A percentile compares a stretch with the other conserved stretches of the same genome.
Conservation (phyloP, 2,888 invertebrate species). For the Drosophila melanocephala region DNA sequence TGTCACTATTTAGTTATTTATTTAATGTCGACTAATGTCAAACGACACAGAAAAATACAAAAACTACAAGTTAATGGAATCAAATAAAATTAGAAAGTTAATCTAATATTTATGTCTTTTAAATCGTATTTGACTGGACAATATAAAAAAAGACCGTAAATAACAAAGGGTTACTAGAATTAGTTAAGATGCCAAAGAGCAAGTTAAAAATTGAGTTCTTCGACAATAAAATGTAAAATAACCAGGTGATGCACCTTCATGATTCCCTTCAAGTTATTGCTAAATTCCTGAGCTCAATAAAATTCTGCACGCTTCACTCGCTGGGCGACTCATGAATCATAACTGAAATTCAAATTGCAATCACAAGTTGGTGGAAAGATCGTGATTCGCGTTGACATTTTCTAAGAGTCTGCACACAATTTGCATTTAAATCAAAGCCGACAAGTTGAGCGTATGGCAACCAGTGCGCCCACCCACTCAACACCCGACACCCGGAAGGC, state of each 20-base stretch:
- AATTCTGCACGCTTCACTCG: constrained; percentile 1
- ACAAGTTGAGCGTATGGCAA: constrained; percentile 19
- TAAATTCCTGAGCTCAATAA: constrained; percentile 12
- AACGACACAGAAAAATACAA: background rate
- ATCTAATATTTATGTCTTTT: background rate
- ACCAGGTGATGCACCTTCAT: background rate
- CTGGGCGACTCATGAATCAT: constrained; percentile 40
- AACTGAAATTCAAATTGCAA: constrained; percentile 38
- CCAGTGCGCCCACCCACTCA: constrained; percentile 17
- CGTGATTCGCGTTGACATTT: constrained; percentile 61
- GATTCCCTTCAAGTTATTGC: too few relatives aligned
- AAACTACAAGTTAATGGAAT: background rate
- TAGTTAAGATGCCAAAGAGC: background rate
- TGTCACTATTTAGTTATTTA: background rate
- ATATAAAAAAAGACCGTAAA: background rate
- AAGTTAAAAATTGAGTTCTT: background rate
- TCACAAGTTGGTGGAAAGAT: constrained; percentile 32
- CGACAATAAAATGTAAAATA: background rate
- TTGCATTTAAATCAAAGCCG: constrained; percentile 78
- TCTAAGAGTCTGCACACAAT: constrained; percentile 42
- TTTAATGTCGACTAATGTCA: background rate
- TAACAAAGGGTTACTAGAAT: background rate
- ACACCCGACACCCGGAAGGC: constrained; percentile 15
- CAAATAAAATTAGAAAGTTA: background rate
- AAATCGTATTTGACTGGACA: background rate